Conservation (phyloP, 2,888 invertebrate genomes). For the Cephus rjabovi region DNA sequence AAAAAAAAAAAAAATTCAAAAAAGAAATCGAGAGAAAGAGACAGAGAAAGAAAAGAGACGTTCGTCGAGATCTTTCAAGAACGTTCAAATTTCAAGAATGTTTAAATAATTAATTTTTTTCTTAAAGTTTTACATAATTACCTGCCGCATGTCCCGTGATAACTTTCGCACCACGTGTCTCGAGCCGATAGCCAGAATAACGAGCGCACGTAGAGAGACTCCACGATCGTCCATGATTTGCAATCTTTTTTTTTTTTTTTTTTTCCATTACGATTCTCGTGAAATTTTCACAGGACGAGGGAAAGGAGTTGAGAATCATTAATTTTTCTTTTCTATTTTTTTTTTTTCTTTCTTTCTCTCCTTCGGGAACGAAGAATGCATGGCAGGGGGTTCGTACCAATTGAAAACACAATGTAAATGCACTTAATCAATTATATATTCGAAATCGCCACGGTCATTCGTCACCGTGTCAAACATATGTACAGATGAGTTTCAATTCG, state of each 20-base stretch:
- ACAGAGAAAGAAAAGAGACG: background rate
- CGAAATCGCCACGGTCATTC: conserved; percentile 38
- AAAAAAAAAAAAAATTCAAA: background rate
- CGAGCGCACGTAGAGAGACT: too few relatives aligned
- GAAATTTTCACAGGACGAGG: background rate
- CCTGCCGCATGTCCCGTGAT: conserved; percentile 17
- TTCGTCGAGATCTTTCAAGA: too few relatives aligned
- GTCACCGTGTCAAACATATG: conserved; percentile 46
- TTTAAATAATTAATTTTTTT: conserved; percentile 11
- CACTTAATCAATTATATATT: conserved; percentile 45
- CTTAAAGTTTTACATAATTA: conserved; percentile 28
- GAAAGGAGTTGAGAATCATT: background rate
- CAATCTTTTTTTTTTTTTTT: background rate
- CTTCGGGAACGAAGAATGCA: background rate
- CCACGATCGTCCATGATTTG: background rate
- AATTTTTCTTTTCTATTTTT: background rate
- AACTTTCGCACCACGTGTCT: background rate
- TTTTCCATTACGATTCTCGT: background rate
- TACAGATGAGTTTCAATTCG: conserved; percentile 20
- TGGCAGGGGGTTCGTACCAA: conserved; percentile 13
- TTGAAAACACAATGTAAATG: conserved; percentile 49
- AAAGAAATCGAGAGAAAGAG: conserved; percentile 1
- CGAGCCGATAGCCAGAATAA: background rate
- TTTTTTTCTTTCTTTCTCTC: background rate
- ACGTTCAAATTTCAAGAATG: background rate